Base-by-base conservation (phyloP, 2,113 vertebrate species). In the Bagarius yarrelli region DNA sequence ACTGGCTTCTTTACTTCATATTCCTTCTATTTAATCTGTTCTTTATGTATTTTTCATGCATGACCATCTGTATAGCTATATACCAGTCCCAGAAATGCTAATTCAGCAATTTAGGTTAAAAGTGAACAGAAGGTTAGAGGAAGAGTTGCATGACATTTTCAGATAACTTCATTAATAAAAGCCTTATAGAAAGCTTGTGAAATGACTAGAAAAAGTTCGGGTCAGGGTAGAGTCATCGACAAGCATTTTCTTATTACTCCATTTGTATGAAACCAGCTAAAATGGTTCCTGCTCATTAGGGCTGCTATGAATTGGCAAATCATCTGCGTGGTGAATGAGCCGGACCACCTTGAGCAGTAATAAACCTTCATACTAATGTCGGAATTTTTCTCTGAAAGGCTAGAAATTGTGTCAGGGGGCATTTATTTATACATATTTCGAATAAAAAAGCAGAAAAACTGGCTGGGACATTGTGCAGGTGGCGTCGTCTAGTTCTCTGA, bases 361-460 rank as follows among this genome's bases (percentile, higher is more conserved):
- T 84, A 78, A 52, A 34, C 27, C 21, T 53, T 32, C 44, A 32
- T 14, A 78, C 25, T 52, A 71, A 78, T 67, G 19, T 16, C 12
- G 2, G 11, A 53, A 32, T 25, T 53, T 36, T 79, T 34, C 27
- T 3, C 25, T 0, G 19, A 9, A 30, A 25, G 14, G 59, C 40
- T 30, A 15, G 50, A n/a, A n/a, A 40, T 12, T 40, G 32, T 15
- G 27, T 57, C 50, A 32, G n/a, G 21, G 4, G 50, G 32, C 63
- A 27, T 34, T 36, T 44, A 56, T 66, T 59, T 79, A 53, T 34
- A 63, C 50, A 30, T 23, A 23, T 40, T 52, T 69, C 25, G 21
- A 69, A 79, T 53, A 56, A 40, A 56, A 25, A 57, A 27, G 52
- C 5, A 56, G 6, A 21, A 23, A 55, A 21, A 23, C 4, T 18